A percentile compares a stretch with the other conserved stretches of the same genome.
These are phyloP conservation scores for Acleris laterana DNA, from an alignment of 2,888 invertebrate genomes.

Conservation along the genomic window DNA sequence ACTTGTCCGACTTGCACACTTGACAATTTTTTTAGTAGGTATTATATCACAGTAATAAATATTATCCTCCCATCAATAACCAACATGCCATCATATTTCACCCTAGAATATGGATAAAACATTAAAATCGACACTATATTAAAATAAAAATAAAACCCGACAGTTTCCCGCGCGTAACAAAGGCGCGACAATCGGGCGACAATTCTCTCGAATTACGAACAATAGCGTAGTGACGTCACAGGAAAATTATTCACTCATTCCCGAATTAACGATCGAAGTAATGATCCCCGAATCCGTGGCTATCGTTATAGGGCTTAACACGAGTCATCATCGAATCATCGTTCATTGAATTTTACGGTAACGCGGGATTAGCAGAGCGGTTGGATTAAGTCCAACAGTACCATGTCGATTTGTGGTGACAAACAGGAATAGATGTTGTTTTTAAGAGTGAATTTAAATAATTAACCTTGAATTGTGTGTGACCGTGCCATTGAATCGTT, in stretches of 20 bases:
- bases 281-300: constrained; percentile 26
- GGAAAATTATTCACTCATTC: constrained; percentile 35
- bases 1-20: no score
- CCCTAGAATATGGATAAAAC: no score
- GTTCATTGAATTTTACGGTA: constrained; percentile 32
- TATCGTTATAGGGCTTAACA: constrained; percentile 25
- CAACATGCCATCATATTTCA: no score
- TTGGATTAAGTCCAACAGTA: constrained; percentile 31
- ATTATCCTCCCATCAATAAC: no score
- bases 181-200: not conserved
- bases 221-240: constrained; percentile 28
- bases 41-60: no score
- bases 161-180: constrained; percentile 5
- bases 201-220: constrained; percentile 29
- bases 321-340: constrained; percentile 35
- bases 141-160: no score
- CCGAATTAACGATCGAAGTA: constrained; percentile 32
- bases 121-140: no score
- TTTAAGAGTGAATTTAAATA: constrained; percentile 20
- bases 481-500: no score
- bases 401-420: constrained; percentile 6
- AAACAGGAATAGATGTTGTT: constrained; percentile 17
- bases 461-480: constrained; percentile 14
- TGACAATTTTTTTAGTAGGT: no score
- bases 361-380: constrained; percentile 21